Evolutionary conservation across 2,113 vertebrate species (phyloP).

Genomic region (Podocnemis expansa): DNA sequence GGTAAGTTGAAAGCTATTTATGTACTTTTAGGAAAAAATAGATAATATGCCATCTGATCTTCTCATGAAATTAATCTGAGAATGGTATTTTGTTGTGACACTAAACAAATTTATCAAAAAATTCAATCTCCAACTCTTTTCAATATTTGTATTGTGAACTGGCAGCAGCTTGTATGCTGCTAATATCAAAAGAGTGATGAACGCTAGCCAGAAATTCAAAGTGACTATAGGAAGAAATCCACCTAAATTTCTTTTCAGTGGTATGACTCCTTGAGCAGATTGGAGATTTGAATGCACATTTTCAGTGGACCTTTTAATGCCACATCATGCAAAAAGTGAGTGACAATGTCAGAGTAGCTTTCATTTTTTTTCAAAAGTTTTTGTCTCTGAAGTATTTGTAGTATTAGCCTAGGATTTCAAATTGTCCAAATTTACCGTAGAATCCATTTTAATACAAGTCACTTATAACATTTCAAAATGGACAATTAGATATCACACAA

Average conservation of each 20-base stretch:
- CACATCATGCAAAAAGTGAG: background rate
- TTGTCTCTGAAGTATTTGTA: background rate
- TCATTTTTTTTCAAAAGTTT: background rate
- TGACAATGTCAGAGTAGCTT: background rate
- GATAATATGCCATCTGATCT: background rate
- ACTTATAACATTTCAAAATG: background rate
- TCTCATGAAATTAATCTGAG: conserved; percentile 22
- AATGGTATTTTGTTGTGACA: conserved; percentile 8
- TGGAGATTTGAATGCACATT: conserved; percentile 21
- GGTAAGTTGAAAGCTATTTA: conserved; percentile 49
- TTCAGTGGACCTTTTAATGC: conserved; percentile 22
- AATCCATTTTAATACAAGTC: background rate
- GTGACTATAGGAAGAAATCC: conserved; percentile 32
- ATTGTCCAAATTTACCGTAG: background rate
- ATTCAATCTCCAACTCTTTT: background rate
- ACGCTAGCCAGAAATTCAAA: conserved; percentile 44
- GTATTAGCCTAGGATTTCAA: background rate
- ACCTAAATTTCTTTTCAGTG: conserved; percentile 6
- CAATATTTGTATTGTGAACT: background rate
- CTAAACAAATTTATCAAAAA: conserved; percentile 14
- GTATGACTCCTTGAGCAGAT: background rate
- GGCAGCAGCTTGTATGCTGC: background rate
- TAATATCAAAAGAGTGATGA: conserved; percentile 46
- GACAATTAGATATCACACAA: background rate
- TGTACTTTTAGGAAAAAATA: conserved; percentile 17